Evolutionary conservation across 2,888 invertebrate genomes (phyloP).

Genomic region (Andrena bucephala): DNA sequence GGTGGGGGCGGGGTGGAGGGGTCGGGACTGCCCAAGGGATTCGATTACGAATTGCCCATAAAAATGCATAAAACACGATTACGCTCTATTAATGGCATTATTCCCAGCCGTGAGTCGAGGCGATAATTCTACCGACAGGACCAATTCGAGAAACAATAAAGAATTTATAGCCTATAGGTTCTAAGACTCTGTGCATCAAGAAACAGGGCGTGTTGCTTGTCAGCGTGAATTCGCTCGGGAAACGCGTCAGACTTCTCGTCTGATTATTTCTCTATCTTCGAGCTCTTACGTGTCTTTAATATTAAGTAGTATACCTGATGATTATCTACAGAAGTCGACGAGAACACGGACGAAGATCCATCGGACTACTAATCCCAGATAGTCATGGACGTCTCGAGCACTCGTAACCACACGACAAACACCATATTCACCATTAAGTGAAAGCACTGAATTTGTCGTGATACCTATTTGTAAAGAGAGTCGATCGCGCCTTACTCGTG

Average conservation of each 20-base stretch:
- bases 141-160: background rate
- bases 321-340: no score
- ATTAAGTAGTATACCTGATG: no score
- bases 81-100: constrained; percentile 80
- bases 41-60: constrained; percentile 82
- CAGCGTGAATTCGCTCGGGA: no score
- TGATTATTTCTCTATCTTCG: no score
- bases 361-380: background rate
- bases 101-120: constrained; percentile 60
- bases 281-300: no score
- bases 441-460: background rate
- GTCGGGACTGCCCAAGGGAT: constrained; percentile 71
- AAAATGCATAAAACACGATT: constrained; percentile 83
- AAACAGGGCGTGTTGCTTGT: no score
- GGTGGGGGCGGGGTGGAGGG: constrained; percentile 33
- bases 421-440: background rate
- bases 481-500: constrained; percentile 79
- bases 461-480: background rate
- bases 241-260: no score
- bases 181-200: no score
- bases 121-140: constrained; percentile 16
- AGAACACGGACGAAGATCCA: background rate
- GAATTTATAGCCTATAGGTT: background rate
- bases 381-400: background rate
- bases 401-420: background rate